Evolutionary conservation across 2,888 invertebrate genomes (phyloP), one percentile per base, ranked within the genome.

Genomic region (Lottia gigantea): DNA sequence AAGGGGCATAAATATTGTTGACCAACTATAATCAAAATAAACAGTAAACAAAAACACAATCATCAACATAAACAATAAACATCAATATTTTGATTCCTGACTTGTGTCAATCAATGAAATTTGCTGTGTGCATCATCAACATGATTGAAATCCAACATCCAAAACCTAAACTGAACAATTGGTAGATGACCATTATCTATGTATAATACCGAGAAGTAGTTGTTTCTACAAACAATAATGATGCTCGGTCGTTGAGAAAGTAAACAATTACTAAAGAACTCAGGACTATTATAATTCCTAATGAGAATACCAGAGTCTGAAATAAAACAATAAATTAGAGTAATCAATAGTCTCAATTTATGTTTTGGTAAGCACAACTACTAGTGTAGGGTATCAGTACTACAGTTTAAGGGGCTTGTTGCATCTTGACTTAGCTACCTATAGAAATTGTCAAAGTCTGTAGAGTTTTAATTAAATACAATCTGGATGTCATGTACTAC

Each of bases 231-330:
- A 81, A 81, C 26, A 81, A 16, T 3, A 74, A 46, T 26, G 74
- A 71, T 4, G 83, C 76, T 67, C 76, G 77, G 64, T 70, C 75
- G 72, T 79, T 78, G 71, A 81, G 64, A 69, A 82, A 74, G 74
- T 78, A 84, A 12, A 80, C 77, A 25, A 77, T 65, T 16, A 73
- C 68, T 68, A 84, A 73, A 31, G 82, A 82, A n/a, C 79, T 25
- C 47, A 84, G 26, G 26, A 80, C 67, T 45, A 84, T 73, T n/a
- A 81, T 47, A n/a, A 83, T 71, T 40, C 84, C 83, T 45, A 76
- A 70, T 16, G 74, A 74, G 31, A 84, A 75, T 8, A 79, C 72
- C n/a, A 71, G 65, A 19, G 81, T 78, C 83, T 83, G 81, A 70
- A 76, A 79, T 61, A 55, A 26, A 47, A 66, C 25, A 12, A 16